Evolutionary conservation across 2,113 vertebrate genomes (phyloP), one percentile per base, ranked within the genome.

Genomic region (Cyanistes caeruleus): DNA sequence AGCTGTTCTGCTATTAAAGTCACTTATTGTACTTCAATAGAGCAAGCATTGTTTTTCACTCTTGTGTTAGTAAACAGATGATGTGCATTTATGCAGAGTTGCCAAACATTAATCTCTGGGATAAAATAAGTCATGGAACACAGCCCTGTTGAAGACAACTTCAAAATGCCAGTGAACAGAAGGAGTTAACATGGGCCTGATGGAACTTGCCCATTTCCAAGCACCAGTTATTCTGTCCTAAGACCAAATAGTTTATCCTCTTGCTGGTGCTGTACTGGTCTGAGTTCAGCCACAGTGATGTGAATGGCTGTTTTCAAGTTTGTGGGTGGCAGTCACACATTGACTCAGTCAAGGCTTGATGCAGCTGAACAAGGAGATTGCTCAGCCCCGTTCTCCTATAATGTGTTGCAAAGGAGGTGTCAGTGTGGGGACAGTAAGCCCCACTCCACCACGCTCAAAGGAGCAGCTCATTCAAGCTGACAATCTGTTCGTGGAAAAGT

Each of bases 1-100:
- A 95, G 92, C 93, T 96, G 92, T 88, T 96, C 65, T 63, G 46
- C 44, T 94, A 49, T 48, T 77, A 64, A 86, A 92, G 55, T 63
- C 0, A 5, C 48, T 74, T 62, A 30, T 56, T 94, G 72, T 74
- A 68, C 56, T 95, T 87, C 65, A 88, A 88, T 23, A 67, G 53
- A 43, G 33, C 75, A 91, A 90, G 43, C 59, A 56, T 39, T 4
- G 39, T 67, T 87, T 91, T 62, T 51, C 28, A 64, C 63, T 56
- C 49, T 76, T 43, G 33, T 77, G 39, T 76, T 83, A 87, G 78
- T 73, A 95, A 94, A 93, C 39, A 73, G 46, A 87, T 68, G 31
- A 94, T 73, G 39, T 21, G 24, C 52, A 52, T 83, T 76, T 91
- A 58, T 48, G 62, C 86, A 68, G 28, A 90, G 49, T 74, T 93